Evolutionary conservation across 2,113 vertebrate genomes (phyloP), one percentile per base, ranked within the genome.

Genomic region (Beaufortia kweichowensis): DNA sequence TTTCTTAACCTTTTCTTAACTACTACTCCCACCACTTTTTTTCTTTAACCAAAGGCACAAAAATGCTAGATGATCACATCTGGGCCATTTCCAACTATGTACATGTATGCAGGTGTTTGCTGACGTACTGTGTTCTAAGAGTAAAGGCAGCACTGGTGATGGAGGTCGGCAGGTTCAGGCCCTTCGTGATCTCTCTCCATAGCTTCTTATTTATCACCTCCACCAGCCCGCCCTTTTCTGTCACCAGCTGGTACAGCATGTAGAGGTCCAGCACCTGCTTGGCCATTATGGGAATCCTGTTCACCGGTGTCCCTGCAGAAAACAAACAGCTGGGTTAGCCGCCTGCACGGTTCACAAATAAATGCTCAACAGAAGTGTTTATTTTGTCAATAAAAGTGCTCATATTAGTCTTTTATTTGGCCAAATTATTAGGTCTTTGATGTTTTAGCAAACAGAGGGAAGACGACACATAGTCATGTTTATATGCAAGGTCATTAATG

Each of bases 141-240:
- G 97, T 99, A 91, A 98, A 99, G 91, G 96, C 97, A 0, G 97
- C 97, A 5, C 97, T 99, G 90, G 97, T 98, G 91, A 99, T 99
- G 84, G 97, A 99, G 23, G 97, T 98, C 86, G 97, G 97, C 86
- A 99, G 91, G 91, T 93, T 98, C 77, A 99, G 93, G 48, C 96
- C 97, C 83, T 98, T 99, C 85, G 97, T 98, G 91, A 99, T 96
- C 87, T 99, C 97, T 1, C 97, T 88, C 97, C 97, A 99, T 55
- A 99, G 91, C 81, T 99, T 99, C 92, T 98, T 98, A 91, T 99
- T 99, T 90, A 99, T 99, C 76, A 99, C 96, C 85, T 98, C 96
- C 79, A 98, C 97, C 77, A 99, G 90, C 60, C 97, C 97, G 0
- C 96, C 97, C 85, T 99, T 99, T 88, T 99, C 97, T 0, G 96